Evolutionary conservation across 2,113 vertebrate genomes (phyloP), one percentile per base, ranked within the genome.

Genomic region (Formicarius rufipectus): DNA sequence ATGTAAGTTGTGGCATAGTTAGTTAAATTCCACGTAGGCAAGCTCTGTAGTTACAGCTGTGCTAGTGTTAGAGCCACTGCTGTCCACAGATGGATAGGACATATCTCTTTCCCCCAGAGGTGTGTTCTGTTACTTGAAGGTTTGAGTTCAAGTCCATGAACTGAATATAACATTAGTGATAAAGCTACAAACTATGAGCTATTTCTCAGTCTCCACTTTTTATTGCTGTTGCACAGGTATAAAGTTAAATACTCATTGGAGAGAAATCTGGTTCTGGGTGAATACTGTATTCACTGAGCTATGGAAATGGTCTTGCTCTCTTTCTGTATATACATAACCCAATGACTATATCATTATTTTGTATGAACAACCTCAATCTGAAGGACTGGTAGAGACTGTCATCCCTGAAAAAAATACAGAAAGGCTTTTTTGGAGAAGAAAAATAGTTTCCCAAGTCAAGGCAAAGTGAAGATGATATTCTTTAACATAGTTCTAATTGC

Each of bases 271-370:
- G 58, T 50, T 55, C 47, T n/a, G 47, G 3, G 9, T 64, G 21
- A 33, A 45, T 77, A 28, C 31, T 83, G 27, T 59, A 47, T 66
- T 25, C 10, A 42, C 24, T 64, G 39, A 9, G 12, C 72, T 63
- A 14, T 67, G 35, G 63, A 71, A 63, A 30, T 47, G 60, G 13
- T 2, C 11, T 27, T 0, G 0, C 17, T 31, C 20, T 27, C 44
- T 22, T 53, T 79, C 7, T 67, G 3, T 69, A 2, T 22, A 12
- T 40, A n/a, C 20, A 19, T 7, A 31, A 18, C 10, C 24, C n/a
- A 67, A 5, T 52, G n/a, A 60, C 31, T 62, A 2, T 60, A 19
- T 49, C 66, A 73, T 62, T 42, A 52, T 60, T 91, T 75, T 58
- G 13, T 50, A n/a, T 71, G 27, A 63, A 39, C 23, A 69, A 35